Evolutionary conservation across 2,888 invertebrate genomes (phyloP).

Genomic region (Drosophila melanosoma): DNA sequence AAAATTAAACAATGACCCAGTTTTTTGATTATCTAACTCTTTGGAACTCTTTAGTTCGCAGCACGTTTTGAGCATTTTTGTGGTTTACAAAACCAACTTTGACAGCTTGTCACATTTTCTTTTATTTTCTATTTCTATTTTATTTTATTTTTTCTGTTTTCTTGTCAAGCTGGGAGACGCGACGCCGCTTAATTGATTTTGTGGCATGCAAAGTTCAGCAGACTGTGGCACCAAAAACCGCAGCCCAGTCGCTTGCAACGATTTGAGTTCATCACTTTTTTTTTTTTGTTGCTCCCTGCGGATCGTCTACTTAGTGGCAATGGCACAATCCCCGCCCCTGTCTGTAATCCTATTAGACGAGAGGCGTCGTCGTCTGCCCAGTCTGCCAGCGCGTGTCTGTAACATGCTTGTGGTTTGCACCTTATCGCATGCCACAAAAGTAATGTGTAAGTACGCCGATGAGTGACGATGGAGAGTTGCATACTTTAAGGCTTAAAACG

Average conservation of each 20-base stretch:
- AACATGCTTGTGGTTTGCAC: constrained; percentile 66
- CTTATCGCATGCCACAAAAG: constrained; percentile 36
- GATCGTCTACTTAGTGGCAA: constrained; percentile 55
- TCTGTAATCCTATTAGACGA: constrained; percentile 72
- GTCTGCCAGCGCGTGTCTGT: constrained; percentile 25
- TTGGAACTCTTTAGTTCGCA: not conserved
- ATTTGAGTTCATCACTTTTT: constrained; percentile 57
- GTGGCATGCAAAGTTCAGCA: constrained; percentile 64
- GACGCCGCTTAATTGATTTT: constrained; percentile 74
- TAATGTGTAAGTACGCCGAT: constrained; percentile 37
- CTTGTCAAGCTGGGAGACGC: constrained; percentile 29
- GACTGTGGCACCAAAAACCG: constrained; percentile 54
- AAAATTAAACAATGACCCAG: constrained; percentile 62
- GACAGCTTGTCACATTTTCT: constrained; percentile 55
- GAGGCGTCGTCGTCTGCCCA: not conserved
- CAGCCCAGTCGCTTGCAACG: constrained; percentile 57
- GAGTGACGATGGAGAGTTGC: constrained; percentile 3
- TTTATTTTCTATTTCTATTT: not conserved
- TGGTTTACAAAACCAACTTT: constrained; percentile 51
- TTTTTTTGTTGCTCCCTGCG: constrained; percentile 14
- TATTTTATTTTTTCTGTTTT: not conserved
- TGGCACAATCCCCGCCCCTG: constrained; percentile 33
- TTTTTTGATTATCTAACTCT: constrained; percentile 13
- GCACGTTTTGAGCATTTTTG: constrained; percentile 1
- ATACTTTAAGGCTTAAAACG: constrained; percentile 49